A percentile compares a stretch with the other conserved stretches of the same genome.
These are phyloP conservation scores for Andrena flavipes DNA, from an alignment of 2,888 invertebrate species.

Conservation along the genomic window DNA sequence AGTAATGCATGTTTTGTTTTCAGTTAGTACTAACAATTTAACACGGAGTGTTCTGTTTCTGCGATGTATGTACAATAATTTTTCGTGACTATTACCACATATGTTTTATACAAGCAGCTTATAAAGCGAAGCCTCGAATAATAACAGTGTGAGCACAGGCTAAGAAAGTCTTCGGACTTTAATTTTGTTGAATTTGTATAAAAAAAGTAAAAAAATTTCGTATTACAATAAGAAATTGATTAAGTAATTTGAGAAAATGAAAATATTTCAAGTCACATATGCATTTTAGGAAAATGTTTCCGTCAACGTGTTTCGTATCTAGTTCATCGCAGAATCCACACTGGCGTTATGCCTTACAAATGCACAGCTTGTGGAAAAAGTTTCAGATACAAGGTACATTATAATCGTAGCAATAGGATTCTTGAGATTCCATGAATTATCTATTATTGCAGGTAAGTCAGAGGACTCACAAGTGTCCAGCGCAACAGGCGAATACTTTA, in stretches of 20 bases:
- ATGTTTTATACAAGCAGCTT: constrained; percentile 32
- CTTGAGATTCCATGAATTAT: constrained; percentile 20
- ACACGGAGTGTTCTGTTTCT: constrained; percentile 55
- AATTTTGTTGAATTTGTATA: constrained; percentile 13
- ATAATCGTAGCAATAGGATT: constrained; percentile 22
- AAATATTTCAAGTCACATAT: constrained; percentile 27
- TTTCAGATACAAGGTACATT: constrained; percentile 91
- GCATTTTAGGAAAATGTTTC: constrained; percentile 91
- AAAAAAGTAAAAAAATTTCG: not conserved
- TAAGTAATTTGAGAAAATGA: constrained; percentile 13
- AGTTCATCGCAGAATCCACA: constrained; percentile 93
- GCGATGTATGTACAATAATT: constrained; percentile 56
- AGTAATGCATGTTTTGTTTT: constrained; percentile 63
- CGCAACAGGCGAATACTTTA: constrained; percentile 80
- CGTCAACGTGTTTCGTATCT: constrained; percentile 94
- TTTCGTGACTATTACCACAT: constrained; percentile 38
- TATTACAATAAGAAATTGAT: not conserved
- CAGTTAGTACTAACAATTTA: constrained; percentile 72
- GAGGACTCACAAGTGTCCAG: constrained; percentile 92
- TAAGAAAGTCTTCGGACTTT: not conserved
- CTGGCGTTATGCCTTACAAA: constrained; percentile 94
- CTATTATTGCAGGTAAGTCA: constrained; percentile 89
- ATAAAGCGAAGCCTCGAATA: constrained; percentile 33
- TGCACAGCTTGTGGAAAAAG: constrained; percentile 92
- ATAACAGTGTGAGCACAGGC: constrained; percentile 9